Evolutionary conservation across 2,797 vertebrate species (phyloP).

Genomic region (Pogoniulus pusillus): DNA sequence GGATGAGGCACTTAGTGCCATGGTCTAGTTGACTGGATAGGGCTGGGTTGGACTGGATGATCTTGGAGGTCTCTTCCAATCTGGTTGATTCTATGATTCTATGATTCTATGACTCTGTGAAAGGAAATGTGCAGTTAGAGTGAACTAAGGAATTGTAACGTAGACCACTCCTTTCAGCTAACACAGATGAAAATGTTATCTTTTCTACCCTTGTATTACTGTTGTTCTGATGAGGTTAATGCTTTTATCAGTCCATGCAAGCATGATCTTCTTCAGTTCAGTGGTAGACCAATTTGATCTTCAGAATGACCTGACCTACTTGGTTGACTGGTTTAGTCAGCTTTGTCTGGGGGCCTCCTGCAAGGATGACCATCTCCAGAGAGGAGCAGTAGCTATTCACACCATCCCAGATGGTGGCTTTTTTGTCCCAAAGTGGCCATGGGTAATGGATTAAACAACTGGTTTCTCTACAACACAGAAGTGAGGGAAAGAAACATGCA

Average conservation of each 20-base stretch:
- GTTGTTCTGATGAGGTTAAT: neutral
- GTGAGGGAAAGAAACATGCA: too few relatives aligned
- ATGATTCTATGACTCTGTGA: too few relatives aligned
- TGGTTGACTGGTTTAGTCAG: neutral
- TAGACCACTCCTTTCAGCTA: neutral
- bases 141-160: neutral
- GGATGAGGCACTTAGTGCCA: too few relatives aligned
- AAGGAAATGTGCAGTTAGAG: neutral
- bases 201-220: neutral
- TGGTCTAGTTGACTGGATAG: too few relatives aligned
- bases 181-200: neutral
- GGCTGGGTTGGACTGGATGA: too few relatives aligned
- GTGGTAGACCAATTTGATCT: neutral
- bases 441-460: too few relatives aligned
- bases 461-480: too few relatives aligned
- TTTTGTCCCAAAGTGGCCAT: neutral
- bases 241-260: neutral
- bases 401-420: neutral
- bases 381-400: neutral
- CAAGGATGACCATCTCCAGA: neutral
- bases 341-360: neutral
- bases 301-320: neutral
- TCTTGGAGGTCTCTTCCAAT: too few relatives aligned
- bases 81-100: too few relatives aligned
- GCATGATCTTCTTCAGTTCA: neutral